Conservation (phyloP, 2,797 vertebrate species). For the Brachyalestes nurse region DNA sequence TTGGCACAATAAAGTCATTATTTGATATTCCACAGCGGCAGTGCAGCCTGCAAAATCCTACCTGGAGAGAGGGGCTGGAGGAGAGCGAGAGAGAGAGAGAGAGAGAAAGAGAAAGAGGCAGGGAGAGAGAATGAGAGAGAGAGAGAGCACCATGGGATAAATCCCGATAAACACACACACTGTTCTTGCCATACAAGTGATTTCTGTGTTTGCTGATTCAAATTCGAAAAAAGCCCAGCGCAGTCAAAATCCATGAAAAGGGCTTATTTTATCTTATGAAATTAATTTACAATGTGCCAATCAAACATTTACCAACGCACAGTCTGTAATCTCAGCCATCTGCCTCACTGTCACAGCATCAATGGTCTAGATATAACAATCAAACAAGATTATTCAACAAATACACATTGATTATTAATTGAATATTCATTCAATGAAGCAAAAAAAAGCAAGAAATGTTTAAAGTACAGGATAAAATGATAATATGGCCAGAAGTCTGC, state of each 20-base stretch:
- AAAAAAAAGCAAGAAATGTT: background rate
- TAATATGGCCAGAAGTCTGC: background rate
- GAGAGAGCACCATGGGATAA: constrained; percentile 21
- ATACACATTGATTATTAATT: constrained; percentile 14
- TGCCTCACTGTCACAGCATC: constrained; percentile 24
- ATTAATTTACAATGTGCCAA: constrained; percentile 42
- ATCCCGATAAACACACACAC: constrained; percentile 14
- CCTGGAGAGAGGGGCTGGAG: constrained; percentile 13
- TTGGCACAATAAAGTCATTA: constrained; percentile 44
- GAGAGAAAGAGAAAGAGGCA: constrained; percentile 6
- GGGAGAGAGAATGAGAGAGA: constrained; percentile 8
- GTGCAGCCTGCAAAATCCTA: constrained; percentile 9
- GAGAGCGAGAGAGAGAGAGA: constrained; percentile 15
- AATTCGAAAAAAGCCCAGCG: constrained; percentile 4
- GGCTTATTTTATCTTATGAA: constrained; percentile 29
- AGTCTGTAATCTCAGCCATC: constrained; percentile 19
- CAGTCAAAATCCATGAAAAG: constrained; percentile 30
- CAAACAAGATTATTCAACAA: constrained; percentile 12
- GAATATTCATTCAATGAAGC: constrained; percentile 1
- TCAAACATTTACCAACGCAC: constrained; percentile 44
- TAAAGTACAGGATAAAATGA: background rate
- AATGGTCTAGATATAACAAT: background rate
- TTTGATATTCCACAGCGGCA: constrained; percentile 40
- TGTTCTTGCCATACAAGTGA: background rate
- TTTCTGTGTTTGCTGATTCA: background rate